These are phyloP conservation scores for Aporophyla lueneburgensis DNA, from an alignment of 2,888 invertebrate genomes.

Conservation along the genomic window DNA sequence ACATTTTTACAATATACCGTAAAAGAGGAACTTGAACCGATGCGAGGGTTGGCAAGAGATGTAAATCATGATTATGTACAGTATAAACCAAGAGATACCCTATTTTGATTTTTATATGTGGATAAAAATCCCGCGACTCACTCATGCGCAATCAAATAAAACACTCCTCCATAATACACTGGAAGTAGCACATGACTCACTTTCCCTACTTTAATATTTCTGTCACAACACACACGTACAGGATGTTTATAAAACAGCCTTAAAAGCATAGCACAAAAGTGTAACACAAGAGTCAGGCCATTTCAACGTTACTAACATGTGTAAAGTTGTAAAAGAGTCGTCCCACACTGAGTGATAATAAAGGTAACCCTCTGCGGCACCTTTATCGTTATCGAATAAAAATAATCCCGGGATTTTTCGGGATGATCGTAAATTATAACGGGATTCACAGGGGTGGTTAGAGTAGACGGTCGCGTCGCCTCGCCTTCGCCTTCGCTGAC, in stretches of 20 bases:
- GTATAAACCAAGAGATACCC: background rate
- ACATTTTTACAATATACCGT: background rate
- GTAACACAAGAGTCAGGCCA: constrained; percentile 68
- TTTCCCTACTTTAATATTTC: constrained; percentile 23
- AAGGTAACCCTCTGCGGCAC: constrained; percentile 89
- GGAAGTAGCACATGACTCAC: constrained; percentile 1
- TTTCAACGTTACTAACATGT: constrained; percentile 80
- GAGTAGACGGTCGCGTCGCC: constrained; percentile 72
- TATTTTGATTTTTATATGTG: constrained; percentile 3
- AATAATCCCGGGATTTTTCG: constrained; percentile 90
- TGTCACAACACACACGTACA: constrained; percentile 26
- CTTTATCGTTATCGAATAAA: constrained; percentile 91
- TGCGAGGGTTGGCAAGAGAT: background rate
- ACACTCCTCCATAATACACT: constrained; percentile 12
- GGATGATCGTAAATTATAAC: constrained; percentile 91
- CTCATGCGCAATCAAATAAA: constrained; percentile 36
- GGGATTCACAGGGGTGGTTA: constrained; percentile 82
- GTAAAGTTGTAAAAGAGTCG: constrained; percentile 88
- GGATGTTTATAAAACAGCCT: constrained; percentile 59
- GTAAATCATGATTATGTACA: background rate
- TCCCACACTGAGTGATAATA: constrained; percentile 89
- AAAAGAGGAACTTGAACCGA: background rate
- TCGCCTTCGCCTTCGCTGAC: constrained; percentile 63
- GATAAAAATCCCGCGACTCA: background rate
- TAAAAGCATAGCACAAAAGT: constrained; percentile 70